These are phyloP conservation scores for Emydura subglobosa DNA, from an alignment of 2,113 vertebrate species.

Conservation along the genomic window DNA sequence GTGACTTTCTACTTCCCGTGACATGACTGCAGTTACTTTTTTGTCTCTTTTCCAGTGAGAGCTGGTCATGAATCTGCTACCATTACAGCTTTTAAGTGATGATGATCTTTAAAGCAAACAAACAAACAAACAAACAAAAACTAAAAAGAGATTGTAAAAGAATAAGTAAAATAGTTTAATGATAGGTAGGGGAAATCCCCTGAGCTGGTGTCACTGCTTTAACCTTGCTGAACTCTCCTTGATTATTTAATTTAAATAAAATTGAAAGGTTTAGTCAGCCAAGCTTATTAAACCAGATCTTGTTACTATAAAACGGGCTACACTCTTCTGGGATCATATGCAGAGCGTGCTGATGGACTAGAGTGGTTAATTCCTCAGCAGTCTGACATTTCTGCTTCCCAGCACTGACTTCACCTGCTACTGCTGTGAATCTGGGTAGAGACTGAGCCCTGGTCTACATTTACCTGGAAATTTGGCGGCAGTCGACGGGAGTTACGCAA, in stretches of 20 bases:
- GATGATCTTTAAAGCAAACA: constrained; percentile 7
- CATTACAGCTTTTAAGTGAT: constrained; percentile 59
- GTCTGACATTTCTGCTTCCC: constrained; percentile 55
- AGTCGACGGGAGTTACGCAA: too few species aligned
- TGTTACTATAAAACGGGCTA: constrained; percentile 52
- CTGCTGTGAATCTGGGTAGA: constrained; percentile 79
- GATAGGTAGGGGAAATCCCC: constrained; percentile 27
- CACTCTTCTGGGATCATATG: constrained; percentile 32
- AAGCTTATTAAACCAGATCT: constrained; percentile 28
- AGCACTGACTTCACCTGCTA: constrained; percentile 68
- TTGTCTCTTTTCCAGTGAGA: constrained; percentile 56
- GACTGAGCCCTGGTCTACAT: background rate
- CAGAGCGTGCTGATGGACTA: constrained; percentile 54
- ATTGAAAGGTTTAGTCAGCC: constrained; percentile 15
- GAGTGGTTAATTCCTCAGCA: constrained; percentile 47
- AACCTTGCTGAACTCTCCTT: constrained; percentile 26
- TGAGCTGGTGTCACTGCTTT: constrained; percentile 35
- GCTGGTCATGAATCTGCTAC: constrained; percentile 69
- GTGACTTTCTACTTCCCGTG: constrained; percentile 60
- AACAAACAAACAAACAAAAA: too few species aligned
- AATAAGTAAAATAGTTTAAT: constrained; percentile 51
- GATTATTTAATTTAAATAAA: constrained; percentile 33
- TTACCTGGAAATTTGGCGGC: too few species aligned
- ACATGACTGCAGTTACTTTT: constrained; percentile 38
- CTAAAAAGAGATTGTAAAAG: constrained; percentile 54